Evolutionary conservation across 2,888 invertebrate genomes (phyloP), one percentile per base, ranked within the genome.

Genomic region (Brachyptera putata): DNA sequence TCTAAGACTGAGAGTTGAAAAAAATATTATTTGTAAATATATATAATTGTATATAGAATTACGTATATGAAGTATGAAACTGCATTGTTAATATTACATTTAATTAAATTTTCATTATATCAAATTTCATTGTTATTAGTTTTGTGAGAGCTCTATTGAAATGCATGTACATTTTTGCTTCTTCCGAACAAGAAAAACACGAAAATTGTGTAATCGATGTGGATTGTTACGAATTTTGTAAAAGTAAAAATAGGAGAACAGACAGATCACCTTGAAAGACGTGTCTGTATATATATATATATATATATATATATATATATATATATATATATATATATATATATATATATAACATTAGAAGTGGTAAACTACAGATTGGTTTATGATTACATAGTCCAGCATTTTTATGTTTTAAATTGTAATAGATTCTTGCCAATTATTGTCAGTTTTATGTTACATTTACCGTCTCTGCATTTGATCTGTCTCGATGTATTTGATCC

Each of bases 51-150:
- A 63, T 61, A 60, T 55, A 64, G 61, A 64, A 60, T 56, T 61
- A 60, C 22, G 60, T 64, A 58, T n/a, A n/a, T n/a, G n/a, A n/a
- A n/a, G n/a, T n/a, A n/a, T n/a, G n/a, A n/a, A n/a, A n/a, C 61
- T 56, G 63, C 60, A 61, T 61, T 64, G 63, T 64, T 64, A 64
- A 64, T 61, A 64, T 56, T 63, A 57, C 61, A 61, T 64, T 61
- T 50, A 62, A 63, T 58, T 58, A 49, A 58, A 59, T 56, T 61
- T 61, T 63, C 60, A 61, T 48, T 56, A 57, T 61, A 61, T 58
- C 53, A 53, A 53, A 53, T 53, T 46, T 53, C 30, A 53, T 34
- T 53, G 53, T 53, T 53, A 53, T 53, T 36, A 53, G 53, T 53
- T 53, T 30, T 36, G 16, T 53, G 53, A 53, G 53, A 53, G 30